Percentiles rank a stretch among this genome's conserved stretches.
phyloP scores from a whole-genome alignment of 2,888 invertebrate species.

The Eristalis arbustorum region DNA sequence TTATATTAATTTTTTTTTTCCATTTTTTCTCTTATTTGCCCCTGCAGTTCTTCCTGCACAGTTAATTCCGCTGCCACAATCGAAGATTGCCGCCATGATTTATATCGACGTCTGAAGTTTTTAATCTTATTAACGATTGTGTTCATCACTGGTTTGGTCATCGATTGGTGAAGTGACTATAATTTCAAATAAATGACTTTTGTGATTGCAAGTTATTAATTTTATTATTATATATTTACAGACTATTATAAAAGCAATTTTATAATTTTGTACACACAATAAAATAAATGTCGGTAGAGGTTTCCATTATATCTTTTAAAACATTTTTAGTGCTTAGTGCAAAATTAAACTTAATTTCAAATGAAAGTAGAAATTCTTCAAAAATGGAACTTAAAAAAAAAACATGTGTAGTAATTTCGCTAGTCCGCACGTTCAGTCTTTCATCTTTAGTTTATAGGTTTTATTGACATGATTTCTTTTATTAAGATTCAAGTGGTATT shows the following conservation, averaged over 20 bases:
- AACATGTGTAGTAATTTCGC: too few relatives aligned
- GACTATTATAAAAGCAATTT: neutral
- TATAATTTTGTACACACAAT: neutral
- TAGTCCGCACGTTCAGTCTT: too few relatives aligned
- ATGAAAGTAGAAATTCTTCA: too few relatives aligned
- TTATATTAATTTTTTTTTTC: constrained; percentile 49
- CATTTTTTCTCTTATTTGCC: constrained; percentile 38
- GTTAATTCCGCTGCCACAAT: constrained; percentile 51
- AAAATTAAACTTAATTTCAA: too few relatives aligned
- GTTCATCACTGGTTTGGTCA: neutral
- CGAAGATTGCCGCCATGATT: constrained; percentile 37
- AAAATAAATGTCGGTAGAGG: neutral
- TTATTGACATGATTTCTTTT: too few relatives aligned
- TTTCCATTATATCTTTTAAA: too few relatives aligned
- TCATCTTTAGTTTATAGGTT: too few relatives aligned
- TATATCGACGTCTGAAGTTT: constrained; percentile 29
- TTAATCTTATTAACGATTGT: constrained; percentile 38
- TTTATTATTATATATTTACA: neutral
- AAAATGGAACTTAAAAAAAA: too few relatives aligned
- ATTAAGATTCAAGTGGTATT: too few relatives aligned
- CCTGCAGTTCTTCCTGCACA: constrained; percentile 38
- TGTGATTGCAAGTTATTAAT: neutral
- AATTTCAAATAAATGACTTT: neutral
- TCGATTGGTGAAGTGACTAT: neutral
- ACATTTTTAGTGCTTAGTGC: too few relatives aligned